phyloP scores from a whole-genome alignment of 2,113 vertebrate species.

The Falco punctatus region DNA sequence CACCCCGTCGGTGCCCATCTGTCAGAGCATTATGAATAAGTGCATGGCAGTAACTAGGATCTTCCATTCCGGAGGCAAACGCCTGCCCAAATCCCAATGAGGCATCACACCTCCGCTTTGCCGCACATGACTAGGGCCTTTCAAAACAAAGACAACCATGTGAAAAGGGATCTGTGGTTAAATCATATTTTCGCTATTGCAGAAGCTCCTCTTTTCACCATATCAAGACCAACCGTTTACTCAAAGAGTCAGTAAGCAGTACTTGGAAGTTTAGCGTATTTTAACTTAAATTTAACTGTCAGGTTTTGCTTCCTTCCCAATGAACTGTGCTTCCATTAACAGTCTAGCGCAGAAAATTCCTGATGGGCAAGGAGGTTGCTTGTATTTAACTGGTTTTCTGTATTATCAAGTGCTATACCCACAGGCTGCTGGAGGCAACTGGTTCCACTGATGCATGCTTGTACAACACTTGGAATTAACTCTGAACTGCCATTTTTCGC shows the following conservation, averaged over 20 bases:
- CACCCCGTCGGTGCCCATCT: neutral
- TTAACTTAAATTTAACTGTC: neutral
- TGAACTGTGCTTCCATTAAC: neutral
- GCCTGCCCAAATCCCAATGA: neutral
- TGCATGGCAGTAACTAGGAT: too few relatives aligned
- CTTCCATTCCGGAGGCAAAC: too few relatives aligned
- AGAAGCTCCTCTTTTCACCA: neutral
- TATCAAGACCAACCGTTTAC: too few relatives aligned
- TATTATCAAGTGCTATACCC: neutral
- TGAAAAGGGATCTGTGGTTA: neutral
- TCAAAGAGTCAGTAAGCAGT: neutral
- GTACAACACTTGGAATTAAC: neutral
- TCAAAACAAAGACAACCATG: neutral
- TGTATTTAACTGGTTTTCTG: neutral
- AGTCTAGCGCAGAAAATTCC: neutral
- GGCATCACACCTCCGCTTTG: too few relatives aligned
- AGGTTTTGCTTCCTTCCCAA: neutral
- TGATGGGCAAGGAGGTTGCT: neutral
- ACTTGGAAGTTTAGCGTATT: neutral
- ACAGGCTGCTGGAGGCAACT: neutral
- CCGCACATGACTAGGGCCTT: neutral
- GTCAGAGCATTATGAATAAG: neutral
- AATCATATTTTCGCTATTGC: neutral
- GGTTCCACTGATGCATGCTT: neutral
- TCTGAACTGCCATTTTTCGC: fast-evolving